Conservation (phyloP, 2,888 invertebrate species). For the Chironomus riparius region DNA sequence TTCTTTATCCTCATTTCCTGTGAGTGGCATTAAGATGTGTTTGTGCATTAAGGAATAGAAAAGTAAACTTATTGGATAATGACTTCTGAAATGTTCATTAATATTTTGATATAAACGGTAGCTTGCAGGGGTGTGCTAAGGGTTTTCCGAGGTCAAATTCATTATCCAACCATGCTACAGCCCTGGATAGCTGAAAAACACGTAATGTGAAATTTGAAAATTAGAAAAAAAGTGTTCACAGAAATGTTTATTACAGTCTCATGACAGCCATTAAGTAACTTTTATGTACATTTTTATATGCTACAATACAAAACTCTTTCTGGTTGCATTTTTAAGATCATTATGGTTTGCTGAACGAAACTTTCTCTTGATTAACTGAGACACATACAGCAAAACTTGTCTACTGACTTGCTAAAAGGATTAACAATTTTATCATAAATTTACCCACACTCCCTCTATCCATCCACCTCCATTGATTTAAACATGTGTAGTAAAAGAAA, state of each 20-base stretch:
- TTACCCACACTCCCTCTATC: background rate
- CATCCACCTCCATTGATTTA: background rate
- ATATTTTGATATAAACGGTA: too few relatives aligned
- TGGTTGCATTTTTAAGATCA: background rate
- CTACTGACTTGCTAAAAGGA: background rate
- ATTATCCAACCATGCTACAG: too few relatives aligned
- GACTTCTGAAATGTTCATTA: too few relatives aligned
- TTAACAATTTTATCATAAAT: constrained; percentile 4
- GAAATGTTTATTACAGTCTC: background rate
- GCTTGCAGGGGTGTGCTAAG: too few relatives aligned
- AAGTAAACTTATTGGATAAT: too few relatives aligned
- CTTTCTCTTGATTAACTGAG: background rate
- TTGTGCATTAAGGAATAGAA: too few relatives aligned
- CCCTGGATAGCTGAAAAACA: too few relatives aligned
- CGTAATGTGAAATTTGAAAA: too few relatives aligned
- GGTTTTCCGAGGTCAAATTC: too few relatives aligned
- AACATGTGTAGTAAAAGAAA: background rate
- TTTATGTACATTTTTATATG: background rate
- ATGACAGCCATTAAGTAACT: background rate
- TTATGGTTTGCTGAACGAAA: too few relatives aligned
- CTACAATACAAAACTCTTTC: background rate
- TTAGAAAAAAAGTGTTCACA: too few relatives aligned
- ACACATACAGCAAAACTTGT: background rate
- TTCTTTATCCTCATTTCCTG: constrained; percentile 3
- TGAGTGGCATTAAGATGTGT: background rate